These are phyloP conservation scores for Cantharis lateralis DNA, from an alignment of 2,888 invertebrate species.

Conservation along the genomic window DNA sequence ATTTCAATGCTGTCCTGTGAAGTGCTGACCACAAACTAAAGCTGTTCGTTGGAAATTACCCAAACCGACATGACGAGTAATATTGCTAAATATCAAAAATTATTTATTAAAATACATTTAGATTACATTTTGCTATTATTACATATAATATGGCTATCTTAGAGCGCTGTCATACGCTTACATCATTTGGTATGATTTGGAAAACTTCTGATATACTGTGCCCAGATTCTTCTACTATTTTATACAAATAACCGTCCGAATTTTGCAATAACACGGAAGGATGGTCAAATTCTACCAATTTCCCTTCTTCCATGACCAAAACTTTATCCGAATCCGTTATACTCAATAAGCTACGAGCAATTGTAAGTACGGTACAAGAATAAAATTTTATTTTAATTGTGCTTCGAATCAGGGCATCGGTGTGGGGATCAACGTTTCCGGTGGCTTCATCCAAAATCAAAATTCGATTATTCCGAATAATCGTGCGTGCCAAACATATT, in stretches of 20 bases:
- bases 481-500: not conserved
- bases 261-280: conserved; percentile 68
- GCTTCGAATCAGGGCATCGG: not conserved
- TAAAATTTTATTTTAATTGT: conserved; percentile 55
- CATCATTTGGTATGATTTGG: not conserved
- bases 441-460: conserved; percentile 4
- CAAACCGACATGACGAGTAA: no score
- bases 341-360: conserved; percentile 78
- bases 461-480: not conserved
- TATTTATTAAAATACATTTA: not conserved
- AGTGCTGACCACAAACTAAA: no score
- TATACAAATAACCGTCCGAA: not conserved
- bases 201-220: not conserved
- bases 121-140: not conserved
- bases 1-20: no score
- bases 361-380: conserved; percentile 75
- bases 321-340: conserved; percentile 65
- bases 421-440: not conserved
- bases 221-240: not conserved
- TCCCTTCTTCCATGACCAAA: conserved; percentile 77
- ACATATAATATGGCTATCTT: no score
- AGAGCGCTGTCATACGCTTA: not conserved
- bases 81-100: no score
- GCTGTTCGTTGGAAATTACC: no score
- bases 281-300: conserved; percentile 71